Percentiles rank a stretch among this genome's conserved stretches.
phyloP scores from a whole-genome alignment of 2,888 invertebrate species.

The Caenorhabditis afra region DNA sequence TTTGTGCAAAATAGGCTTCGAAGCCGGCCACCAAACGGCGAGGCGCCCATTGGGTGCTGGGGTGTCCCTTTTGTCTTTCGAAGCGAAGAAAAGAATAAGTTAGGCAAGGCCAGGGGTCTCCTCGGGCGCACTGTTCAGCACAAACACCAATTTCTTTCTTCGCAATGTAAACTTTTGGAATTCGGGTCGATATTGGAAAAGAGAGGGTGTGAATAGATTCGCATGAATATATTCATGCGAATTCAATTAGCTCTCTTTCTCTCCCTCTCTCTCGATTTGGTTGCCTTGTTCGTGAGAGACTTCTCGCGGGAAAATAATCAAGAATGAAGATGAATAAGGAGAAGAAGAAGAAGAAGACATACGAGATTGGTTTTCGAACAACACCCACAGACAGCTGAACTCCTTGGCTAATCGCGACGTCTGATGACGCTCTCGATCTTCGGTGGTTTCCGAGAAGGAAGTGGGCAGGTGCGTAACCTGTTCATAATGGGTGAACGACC shows the following conservation, averaged over 20 bases:
- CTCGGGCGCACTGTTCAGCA: too few species aligned
- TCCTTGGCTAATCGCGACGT: not conserved
- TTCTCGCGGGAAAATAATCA: conserved; percentile 8
- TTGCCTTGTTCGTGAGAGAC: not conserved
- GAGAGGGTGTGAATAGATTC: conserved; percentile 1
- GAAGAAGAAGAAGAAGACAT: conserved; percentile 5
- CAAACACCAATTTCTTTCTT: not conserved
- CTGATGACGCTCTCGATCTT: not conserved
- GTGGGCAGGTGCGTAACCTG: too few species aligned
- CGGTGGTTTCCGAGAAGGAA: too few species aligned
- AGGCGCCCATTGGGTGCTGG: conserved; percentile 7
- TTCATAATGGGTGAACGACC: too few species aligned
- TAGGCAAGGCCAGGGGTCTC: not conserved
- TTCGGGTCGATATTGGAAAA: not conserved
- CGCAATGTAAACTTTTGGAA: conserved; percentile 21
- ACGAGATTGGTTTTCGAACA: too few species aligned
- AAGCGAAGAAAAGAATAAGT: conserved; percentile 1
- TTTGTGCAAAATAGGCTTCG: conserved; percentile 45
- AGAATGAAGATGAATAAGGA: not conserved
- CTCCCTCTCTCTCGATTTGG: not conserved
- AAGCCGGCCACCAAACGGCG: conserved; percentile 30
- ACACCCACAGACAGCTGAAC: too few species aligned
- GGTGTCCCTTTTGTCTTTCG: conserved; percentile 12
- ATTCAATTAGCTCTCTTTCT: conserved; percentile 28
- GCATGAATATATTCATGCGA: conserved; percentile 26